Percentiles rank a stretch among this genome's conserved stretches.
phyloP scores from a whole-genome alignment of 64 coral and sea anemone genomes.

The Montipora sp. region DNA sequence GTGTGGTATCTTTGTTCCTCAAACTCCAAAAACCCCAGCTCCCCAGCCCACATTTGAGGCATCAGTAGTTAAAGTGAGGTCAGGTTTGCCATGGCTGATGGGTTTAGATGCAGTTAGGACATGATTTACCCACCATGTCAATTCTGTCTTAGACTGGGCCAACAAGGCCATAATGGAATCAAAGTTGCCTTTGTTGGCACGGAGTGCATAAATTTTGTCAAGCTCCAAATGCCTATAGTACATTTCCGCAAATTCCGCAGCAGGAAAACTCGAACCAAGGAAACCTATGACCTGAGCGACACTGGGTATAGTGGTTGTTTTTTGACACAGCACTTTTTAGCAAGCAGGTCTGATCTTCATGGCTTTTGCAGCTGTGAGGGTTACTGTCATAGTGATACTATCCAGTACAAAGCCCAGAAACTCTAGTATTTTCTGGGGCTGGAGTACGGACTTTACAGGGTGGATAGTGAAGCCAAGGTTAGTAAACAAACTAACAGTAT shows the following conservation, averaged over 20 bases:
- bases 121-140: slow-evolving; percentile 30
- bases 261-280: slow-evolving; percentile 28
- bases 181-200: slow-evolving; percentile 12
- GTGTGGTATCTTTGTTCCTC: slow-evolving; percentile 20
- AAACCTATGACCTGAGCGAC: slow-evolving; percentile 42
- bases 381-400: slow-evolving; percentile 30
- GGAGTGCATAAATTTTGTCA: slow-evolving; percentile 31
- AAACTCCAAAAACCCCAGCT: slow-evolving; percentile 26
- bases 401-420: slow-evolving; percentile 30
- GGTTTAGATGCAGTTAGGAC: slow-evolving; percentile 11
- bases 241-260: slow-evolving; percentile 32
- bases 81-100: slow-evolving; percentile 36
- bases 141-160: slow-evolving; percentile 20
- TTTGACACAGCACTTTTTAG: background rate
- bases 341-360: slow-evolving; percentile 12
- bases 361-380: background rate
- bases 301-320: background rate
- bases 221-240: slow-evolving; percentile 27
- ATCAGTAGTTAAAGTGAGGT: slow-evolving; percentile 44
- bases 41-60: slow-evolving; percentile 39
- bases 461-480: slow-evolving; percentile 29
- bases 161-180: slow-evolving; percentile 31
- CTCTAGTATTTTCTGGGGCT: background rate
- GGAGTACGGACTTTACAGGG: slow-evolving; percentile 9
- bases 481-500: slow-evolving; percentile 23